A percentile compares a stretch with the other conserved stretches of the same genome.
Evolutionary conservation across 2,113 vertebrate genomes (phyloP).

Genomic region (Sinocyclocheilus grahami): DNA sequence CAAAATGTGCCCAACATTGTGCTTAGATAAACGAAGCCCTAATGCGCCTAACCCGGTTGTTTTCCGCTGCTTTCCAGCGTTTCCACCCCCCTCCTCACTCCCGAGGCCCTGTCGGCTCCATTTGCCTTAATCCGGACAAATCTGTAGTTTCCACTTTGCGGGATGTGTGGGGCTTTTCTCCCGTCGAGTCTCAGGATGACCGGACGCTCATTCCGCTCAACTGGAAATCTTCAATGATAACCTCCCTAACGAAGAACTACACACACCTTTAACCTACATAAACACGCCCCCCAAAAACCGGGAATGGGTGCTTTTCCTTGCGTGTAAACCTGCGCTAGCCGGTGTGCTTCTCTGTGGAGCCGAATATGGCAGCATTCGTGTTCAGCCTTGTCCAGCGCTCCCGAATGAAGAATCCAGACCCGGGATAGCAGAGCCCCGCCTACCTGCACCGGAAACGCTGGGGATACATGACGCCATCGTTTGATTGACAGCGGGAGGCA

Average conservation of each 20-base stretch:
- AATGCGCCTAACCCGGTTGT: constrained; percentile 26
- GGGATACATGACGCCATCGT: constrained; percentile 67
- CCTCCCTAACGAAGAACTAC: constrained; percentile 6
- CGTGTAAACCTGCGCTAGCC: constrained; percentile 42
- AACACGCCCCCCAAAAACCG: neutral
- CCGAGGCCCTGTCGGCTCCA: constrained; percentile 63
- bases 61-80: constrained; percentile 32
- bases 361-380: constrained; percentile 64
- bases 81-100: constrained; percentile 46
- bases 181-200: constrained; percentile 66
- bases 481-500: constrained; percentile 68
- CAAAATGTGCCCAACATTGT: constrained; percentile 71
- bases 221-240: neutral
- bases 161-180: constrained; percentile 58
- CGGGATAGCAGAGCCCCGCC: constrained; percentile 66
- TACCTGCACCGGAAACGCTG: constrained; percentile 72
- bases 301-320: constrained; percentile 34
- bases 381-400: constrained; percentile 58
- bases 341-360: constrained; percentile 47
- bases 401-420: constrained; percentile 58
- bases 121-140: constrained; percentile 69
- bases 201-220: constrained; percentile 61
- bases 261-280: neutral
- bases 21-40: constrained; percentile 36
- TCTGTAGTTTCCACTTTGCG: constrained; percentile 67